Evolutionary conservation across 1,140 invertebrate genomes (phyloP), one percentile per base, ranked within the genome.

Genomic region (Aphelinus certus): DNA sequence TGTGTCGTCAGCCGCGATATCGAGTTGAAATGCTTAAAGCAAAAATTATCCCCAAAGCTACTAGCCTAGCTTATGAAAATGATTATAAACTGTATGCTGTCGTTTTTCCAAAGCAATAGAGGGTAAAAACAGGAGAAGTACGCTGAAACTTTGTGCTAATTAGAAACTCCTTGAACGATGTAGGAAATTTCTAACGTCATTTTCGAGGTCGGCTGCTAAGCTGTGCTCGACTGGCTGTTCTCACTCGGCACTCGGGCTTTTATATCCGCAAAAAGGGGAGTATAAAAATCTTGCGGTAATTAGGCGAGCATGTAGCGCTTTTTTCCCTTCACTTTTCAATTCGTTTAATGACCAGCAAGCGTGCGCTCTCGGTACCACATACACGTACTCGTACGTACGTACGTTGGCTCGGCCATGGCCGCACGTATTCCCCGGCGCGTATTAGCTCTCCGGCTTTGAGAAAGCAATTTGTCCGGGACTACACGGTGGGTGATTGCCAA

Each of bases 401-500:
- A 26, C 26, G 26, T 26, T 26, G 26, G 26, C 26, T 26, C 26
- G 26, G 26, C 26, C 26, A 26, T 60, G 7, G 64, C 63, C 55
- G 73, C 55, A 45, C 51, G 67, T 49, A 51, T n/a, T 58, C n/a
- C 55, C 4, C 51, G 51, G 42, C 57, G 42, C 56, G 75, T 75
- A 66, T 74, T 75, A 68, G 51, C 73, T 43, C 26, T 26, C 1
- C 66, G 61, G 76, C 78, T 76, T 78, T 71, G 78, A 73, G 75
- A 66, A 80, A 79, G 76, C 78, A 83, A 82, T 82, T 80, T 81
- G 77, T 78, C 75, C 72, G 68, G 9, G 66, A 6, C 79, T 79
- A 76, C 80, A 81, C 80, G 81, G 79, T 80, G 79, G 77, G 79
- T 82, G 77, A 82, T 82, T 83, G 83, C 75, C 83, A 84, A 84